Evolutionary conservation across 92 coral and sea anemone species (phyloP).

Genomic region (Ricordea florida): DNA sequence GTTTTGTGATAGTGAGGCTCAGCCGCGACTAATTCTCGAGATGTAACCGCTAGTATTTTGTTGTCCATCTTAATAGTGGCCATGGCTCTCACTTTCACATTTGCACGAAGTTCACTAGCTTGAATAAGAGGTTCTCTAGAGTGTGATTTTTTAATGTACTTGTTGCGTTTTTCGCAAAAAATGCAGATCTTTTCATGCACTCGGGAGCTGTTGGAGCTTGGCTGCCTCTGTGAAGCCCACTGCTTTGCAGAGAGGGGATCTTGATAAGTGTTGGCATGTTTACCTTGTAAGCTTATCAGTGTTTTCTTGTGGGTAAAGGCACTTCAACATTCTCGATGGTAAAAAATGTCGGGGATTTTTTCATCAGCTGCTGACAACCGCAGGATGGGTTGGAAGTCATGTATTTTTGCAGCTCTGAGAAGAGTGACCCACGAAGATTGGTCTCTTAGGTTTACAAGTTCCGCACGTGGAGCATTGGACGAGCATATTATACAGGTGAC

Average conservation of each 20-base stretch:
- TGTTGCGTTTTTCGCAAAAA: too few relatives aligned
- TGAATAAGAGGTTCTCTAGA: too few relatives aligned
- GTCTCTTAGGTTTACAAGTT: conserved; percentile 40
- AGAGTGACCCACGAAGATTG: conserved; percentile 25
- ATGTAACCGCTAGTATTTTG: too few relatives aligned
- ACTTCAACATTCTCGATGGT: conserved; percentile 15
- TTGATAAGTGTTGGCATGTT: conserved; percentile 2
- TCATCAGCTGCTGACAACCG: conserved; percentile 10
- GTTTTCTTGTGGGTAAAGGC: conserved; percentile 30
- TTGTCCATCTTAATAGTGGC: too few relatives aligned
- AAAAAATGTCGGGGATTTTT: conserved; percentile 15
- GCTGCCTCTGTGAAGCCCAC: conserved; percentile 25
- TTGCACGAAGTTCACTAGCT: too few relatives aligned
- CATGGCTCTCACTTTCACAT: too few relatives aligned
- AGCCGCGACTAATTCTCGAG: too few relatives aligned
- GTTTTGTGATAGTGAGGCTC: too few relatives aligned
- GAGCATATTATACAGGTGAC: conserved; percentile 14
- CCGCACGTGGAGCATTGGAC: conserved; percentile 3
- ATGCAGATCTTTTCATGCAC: conserved; percentile 40
- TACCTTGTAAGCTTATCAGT: background rate
- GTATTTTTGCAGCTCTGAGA: conserved; percentile 23
- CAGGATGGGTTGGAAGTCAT: conserved; percentile 29
- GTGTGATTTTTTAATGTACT: too few relatives aligned
- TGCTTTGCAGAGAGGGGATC: conserved; percentile 26
- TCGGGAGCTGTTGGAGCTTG: conserved; percentile 13